Evolutionary conservation across 1,140 invertebrate species (phyloP), one percentile per base, ranked within the genome.

Genomic region (Macrobrachium rosenbergii): DNA sequence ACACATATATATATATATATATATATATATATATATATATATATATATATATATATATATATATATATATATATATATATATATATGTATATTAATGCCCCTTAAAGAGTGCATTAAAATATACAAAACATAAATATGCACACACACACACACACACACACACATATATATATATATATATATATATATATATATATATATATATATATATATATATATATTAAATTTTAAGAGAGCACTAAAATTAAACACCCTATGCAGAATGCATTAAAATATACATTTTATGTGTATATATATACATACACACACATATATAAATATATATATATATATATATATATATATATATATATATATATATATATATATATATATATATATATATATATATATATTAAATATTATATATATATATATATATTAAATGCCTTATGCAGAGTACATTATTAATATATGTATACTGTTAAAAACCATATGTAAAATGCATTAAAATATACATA

Each of bases 101-200:
- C n/a, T n/a, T n/a, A n/a, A n/a, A 52, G 6, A 37, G 3, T n/a
- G n/a, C n/a, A n/a, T 37, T 37, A 37, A 37, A 37, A 37, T 1
- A 37, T 37, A 37, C 28, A 67, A n/a, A 21, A 21, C 23, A n/a
- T n/a, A n/a, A 11, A 69, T n/a, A 69, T n/a, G 6, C 28, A 21
- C 28, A 69, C 28, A 69, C 28, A n/a, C 28, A 69, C 7, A 69
- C 28, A n/a, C 7, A 69, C 19, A 69, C 2, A n/a, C 19, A n/a
- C 2, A 69, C 19, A 69, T 69, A 21, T 21, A 69, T 69, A 69
- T 69, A 69, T 69, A 69, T 69, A 69, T 69, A 69, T 14, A 69
- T 69, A 69, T 14, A 69, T 69, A 69, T 69, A 69, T 21, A 69
- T 69, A 69, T 69, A 69, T 69, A 69, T 69, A 69, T 69, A 69